Base-by-base conservation (phyloP, 1,140 invertebrate species). In the Drosophila watanabei region DNA sequence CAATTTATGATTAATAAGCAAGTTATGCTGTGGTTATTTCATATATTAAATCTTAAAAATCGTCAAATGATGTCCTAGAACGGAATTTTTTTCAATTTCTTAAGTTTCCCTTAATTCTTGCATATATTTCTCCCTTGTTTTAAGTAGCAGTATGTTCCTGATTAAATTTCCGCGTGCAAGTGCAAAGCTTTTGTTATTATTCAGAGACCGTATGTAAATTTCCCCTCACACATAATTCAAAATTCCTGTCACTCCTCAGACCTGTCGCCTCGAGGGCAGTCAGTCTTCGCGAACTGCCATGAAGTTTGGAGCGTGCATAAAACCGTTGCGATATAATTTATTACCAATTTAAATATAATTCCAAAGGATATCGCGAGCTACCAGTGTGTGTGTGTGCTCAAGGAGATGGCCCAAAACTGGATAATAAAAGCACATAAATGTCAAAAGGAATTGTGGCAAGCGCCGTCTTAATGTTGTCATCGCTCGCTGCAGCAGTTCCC, bases 181-280 rank as follows among this genome's bases (percentile, higher is more conserved):
- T 73, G 57, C 41, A 66, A 70, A 70, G 68, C 76, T 65, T 60
- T 68, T 73, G 61, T 68, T 87, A 71, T 87, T 76, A 63, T 80
- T 80, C 64, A 43, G 41, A 58, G 24, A 51, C 48, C 49, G 20
- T 65, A 61, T 75, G 72, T 64, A 87, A 84, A 88, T 79, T 61
- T 59, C 75, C 60, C 37, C 32, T 46, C 58, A 54, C 78, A 80
- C 69, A 81, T 88, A 78, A 88, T 83, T 88, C 77, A 69, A 88
- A 88, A 89, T 89, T 88, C 85, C 51, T 71, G 78, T 84, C 85
- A 81, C 70, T 88, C 68, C 35, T 57, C 83, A 71, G 66, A 69
- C 70, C 54, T 71, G 75, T 60, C 49, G 64, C 68, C 64, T 56
- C 64, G 68, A 35, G 63, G 63, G 39, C 68, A 71, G 46, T 46